Base-by-base conservation (phyloP, 1,140 invertebrate genomes). In the Meloidogyne chitwoodi region DNA sequence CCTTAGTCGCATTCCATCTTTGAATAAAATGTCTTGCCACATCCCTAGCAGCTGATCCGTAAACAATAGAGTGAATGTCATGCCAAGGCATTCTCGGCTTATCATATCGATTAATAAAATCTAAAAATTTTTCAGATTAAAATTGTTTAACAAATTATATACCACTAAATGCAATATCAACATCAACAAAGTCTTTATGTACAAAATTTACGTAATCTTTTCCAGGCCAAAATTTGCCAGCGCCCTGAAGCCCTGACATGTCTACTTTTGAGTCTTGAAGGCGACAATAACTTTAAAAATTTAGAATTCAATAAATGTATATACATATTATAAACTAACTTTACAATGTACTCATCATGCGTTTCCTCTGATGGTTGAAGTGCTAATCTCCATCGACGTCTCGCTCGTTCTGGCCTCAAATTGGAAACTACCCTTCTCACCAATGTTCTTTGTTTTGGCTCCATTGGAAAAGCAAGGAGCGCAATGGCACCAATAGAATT, bases 81-180 rank as follows among this genome's bases (percentile, higher is more conserved):
- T 98, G 95, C 96, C 96, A 98, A 3, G 96, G 96, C 95, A 98
- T 98, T 81, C 96, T 90, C 0, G 95, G 94, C 11, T 93, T 95
- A 1, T 91, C 92, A 44, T 90, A 91, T 56, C 95, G 90, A 86
- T 96, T 93, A 27, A 96, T 92, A 65, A 93, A 90, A 90, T 97
- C 94, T 91, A 89, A 85, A 11, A 74, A 74, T 4, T 72, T 16
- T 26, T n/a, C 8, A 26, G 22, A 75, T 48, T 44, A 74, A 76
- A 75, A 29, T 65, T 27, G 41, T 16, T 61, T 66, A 68, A 29
- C 75, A 41, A 10, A 12, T 64, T 34, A 87, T 88, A 88, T 76
- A 92, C 92, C 93, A 84, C 91, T 91, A 90, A 92, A 96, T 0
- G 95, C 96, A 75, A 91, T 90, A 83, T 98, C 92, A 34, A 96